phyloP scores from a whole-genome alignment of 2,797 vertebrate genomes.

The Pangasius larnaudii region DNA sequence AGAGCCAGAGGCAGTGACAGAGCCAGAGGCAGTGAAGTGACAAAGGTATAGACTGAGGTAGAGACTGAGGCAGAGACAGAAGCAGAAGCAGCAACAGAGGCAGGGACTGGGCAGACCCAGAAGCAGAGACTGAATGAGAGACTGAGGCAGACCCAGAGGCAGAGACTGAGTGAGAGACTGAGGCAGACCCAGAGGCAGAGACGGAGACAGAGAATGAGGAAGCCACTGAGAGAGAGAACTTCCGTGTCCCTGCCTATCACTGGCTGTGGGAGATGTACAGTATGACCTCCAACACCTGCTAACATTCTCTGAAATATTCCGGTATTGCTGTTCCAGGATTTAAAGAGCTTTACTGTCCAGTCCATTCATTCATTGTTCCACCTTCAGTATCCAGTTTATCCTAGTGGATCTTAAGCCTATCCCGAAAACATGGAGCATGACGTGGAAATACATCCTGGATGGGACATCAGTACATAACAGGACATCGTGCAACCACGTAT shows the following conservation, averaged over 20 bases:
- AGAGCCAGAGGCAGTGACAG: not conserved
- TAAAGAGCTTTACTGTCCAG: not conserved
- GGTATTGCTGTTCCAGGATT: not conserved
- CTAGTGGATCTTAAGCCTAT: not conserved
- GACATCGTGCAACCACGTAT: not conserved
- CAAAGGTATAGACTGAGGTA: not conserved
- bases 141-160: not conserved
- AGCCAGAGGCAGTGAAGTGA: not conserved
- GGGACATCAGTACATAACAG: not conserved
- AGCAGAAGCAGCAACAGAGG: not conserved
- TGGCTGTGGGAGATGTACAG: not conserved
- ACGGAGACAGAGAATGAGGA: not conserved
- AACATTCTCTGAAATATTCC: not conserved
- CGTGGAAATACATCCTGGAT: not conserved
- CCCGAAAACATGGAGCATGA: not conserved
- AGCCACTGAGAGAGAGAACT: not conserved
- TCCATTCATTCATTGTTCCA: not conserved
- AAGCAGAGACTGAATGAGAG: not conserved
- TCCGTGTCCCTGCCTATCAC: not conserved
- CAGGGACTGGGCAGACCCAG: not conserved
- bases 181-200: not conserved
- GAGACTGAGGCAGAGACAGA: not conserved
- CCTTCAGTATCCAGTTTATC: not conserved
- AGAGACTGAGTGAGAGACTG: not conserved
- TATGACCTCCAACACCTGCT: not conserved